phyloP scores from a whole-genome alignment of 2,113 vertebrate species.

The Aptenodytes forsteri region DNA sequence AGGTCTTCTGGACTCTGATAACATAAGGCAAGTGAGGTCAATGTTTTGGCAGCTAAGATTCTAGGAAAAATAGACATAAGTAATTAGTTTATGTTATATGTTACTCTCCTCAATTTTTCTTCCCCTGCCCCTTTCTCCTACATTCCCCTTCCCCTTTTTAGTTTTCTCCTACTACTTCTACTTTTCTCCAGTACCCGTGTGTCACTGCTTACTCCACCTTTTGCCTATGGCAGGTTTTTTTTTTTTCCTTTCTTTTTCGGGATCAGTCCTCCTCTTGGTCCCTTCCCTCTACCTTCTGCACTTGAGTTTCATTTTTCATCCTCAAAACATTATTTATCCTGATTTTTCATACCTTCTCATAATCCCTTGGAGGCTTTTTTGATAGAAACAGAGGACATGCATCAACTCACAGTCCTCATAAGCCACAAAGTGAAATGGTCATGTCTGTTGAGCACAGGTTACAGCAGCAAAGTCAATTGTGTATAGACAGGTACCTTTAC shows the following conservation, averaged over 20 bases:
- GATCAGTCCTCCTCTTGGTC: neutral
- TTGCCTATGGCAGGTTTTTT: neutral
- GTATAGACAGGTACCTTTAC: neutral
- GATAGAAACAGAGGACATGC: neutral
- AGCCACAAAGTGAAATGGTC: neutral
- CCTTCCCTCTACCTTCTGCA: neutral
- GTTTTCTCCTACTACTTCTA: neutral
- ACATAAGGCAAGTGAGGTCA: neutral
- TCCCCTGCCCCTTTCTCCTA: neutral
- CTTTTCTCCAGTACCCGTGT: neutral
- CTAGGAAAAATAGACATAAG: neutral
- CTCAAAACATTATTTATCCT: neutral
- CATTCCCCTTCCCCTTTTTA: neutral
- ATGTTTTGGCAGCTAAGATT: neutral
- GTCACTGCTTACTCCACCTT: neutral
- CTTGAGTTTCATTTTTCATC: neutral
- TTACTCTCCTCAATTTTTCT: neutral
- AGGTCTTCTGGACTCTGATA: neutral
- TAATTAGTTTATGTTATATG: neutral
- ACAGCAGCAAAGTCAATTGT: neutral
- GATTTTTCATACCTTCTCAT: neutral
- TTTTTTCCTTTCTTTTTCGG: neutral
- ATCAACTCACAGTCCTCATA: neutral
- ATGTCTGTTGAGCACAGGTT: neutral
- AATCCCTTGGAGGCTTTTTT: neutral